phyloP scores from a whole-genome alignment of 1,140 invertebrate species.

The Probaryconus sp. region DNA sequence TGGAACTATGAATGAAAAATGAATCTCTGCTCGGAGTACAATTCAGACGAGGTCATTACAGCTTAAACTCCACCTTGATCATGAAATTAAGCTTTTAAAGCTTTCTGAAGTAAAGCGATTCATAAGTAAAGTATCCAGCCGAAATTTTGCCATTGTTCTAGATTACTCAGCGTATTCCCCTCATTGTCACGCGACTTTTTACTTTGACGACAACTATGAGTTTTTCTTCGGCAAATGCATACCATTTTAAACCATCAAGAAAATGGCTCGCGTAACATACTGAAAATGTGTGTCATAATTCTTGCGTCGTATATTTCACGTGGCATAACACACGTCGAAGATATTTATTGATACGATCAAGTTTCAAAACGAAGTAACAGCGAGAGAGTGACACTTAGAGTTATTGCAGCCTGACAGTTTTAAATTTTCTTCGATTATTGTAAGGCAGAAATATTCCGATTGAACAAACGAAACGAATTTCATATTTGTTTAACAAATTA shows the following conservation, averaged over 20 bases:
- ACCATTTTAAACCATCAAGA: constrained; percentile 31
- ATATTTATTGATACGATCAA: too few species aligned
- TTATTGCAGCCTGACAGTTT: too few species aligned
- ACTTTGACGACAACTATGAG: constrained; percentile 33
- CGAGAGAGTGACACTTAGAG: too few species aligned
- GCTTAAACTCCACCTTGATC: constrained; percentile 54
- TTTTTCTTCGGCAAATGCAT: constrained; percentile 33
- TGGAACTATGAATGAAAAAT: not conserved
- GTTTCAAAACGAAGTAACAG: too few species aligned
- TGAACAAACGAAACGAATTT: too few species aligned
- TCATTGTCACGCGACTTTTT: constrained; percentile 46
- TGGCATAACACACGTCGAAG: too few species aligned
- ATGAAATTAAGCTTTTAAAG: constrained; percentile 55
- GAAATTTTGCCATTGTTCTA: constrained; percentile 49
- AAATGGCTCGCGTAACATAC: constrained; percentile 32
- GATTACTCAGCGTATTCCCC: constrained; percentile 51
- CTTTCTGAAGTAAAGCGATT: constrained; percentile 46
- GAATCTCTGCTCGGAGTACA: constrained; percentile 5
- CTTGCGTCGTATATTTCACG: constrained; percentile 1
- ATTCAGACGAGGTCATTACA: constrained; percentile 31
- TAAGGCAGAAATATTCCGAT: too few species aligned
- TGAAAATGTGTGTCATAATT: constrained; percentile 11
- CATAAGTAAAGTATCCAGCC: constrained; percentile 51
- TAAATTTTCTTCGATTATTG: too few species aligned
- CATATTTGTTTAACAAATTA: constrained; percentile 4